Base-by-base conservation (phyloP, 2,797 vertebrate species). In the Bucorvus abyssinicus region DNA sequence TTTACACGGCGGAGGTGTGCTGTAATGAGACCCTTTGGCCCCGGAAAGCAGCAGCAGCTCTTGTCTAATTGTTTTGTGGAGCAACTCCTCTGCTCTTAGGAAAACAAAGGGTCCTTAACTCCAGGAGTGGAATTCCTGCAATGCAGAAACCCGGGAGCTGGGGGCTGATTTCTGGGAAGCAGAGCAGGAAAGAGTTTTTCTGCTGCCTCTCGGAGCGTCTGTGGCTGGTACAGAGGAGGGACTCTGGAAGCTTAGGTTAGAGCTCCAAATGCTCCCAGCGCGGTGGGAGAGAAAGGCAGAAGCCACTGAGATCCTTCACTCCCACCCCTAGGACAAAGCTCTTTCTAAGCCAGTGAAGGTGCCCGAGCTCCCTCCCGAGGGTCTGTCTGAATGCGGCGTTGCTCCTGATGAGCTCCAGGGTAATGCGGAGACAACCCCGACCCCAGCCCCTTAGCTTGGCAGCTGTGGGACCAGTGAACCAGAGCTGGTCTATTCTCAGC, bases 21-120 rank as follows among this genome's bases (percentile, higher is more conserved):
- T 59, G 50, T 34, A 90, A 82, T 56, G 91, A 83, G 68, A 38
- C 70, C 4, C 2, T 61, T 61, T 80, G 85, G 86, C 80, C 83
- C 50, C 81, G 44, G 79, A 69, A 93, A 92, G 84, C 18, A 69
- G 59, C 84, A 74, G 84, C 91, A 90, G 75, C 56, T 93, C 95
- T 68, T 29, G 68, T 26, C 30, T 73, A 40, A 84, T 67, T 84
- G 73, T 74, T 90, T 85, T 42, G 18, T 19, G 12, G 53, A 91
- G 59, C 20, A 42, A 30, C 78, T 88, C 59, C 17, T 24, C 70
- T 77, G 84, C 84, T 69, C 60, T 67, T 85, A 49, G 47, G 8
- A 50, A 94, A 93, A 79, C 84, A 91, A 92, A 91, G 47, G 34
- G 78, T 95, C 89, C 89, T 93, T 91, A 84, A 68, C 87, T 67